phyloP scores from a whole-genome alignment of 2,888 invertebrate genomes.

The Ommatoiulus sabulosus region DNA sequence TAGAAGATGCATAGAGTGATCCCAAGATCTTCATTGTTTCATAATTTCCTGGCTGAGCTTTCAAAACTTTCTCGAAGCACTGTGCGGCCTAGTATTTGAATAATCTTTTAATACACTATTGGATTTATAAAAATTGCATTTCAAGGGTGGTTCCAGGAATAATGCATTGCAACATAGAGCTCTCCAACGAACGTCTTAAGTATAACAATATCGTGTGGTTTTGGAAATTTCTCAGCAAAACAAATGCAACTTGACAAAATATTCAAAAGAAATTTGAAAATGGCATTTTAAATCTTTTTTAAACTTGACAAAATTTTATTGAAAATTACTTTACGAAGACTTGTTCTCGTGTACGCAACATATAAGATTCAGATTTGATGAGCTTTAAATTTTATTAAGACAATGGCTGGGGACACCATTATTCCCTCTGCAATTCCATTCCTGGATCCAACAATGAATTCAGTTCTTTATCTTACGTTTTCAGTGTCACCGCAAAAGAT shows the following conservation, averaged over 20 bases:
- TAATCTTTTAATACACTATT: not conserved
- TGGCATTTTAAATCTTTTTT: no score
- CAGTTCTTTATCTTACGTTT: constrained; percentile 66
- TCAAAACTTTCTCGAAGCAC: constrained; percentile 98
- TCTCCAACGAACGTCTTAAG: no score
- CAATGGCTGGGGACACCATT: no score
- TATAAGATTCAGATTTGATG: no score
- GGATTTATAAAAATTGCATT: constrained; percentile 60
- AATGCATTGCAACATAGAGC: not conserved
- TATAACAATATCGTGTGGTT: no score
- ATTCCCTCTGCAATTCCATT: not conserved
- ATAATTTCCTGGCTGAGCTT: constrained; percentile 96
- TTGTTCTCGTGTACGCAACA: no score
- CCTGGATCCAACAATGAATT: not conserved
- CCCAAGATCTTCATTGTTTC: constrained; percentile 99
- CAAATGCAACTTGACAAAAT: no score
- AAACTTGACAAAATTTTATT: no score
- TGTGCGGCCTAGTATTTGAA: constrained; percentile 82
- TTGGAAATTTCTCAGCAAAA: no score
- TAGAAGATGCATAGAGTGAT: constrained; percentile 87
- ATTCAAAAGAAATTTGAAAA: no score
- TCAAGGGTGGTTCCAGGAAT: not conserved
- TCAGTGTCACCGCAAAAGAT: constrained; percentile 96
- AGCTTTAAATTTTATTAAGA: no score
- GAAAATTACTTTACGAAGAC: no score